phyloP scores from a whole-genome alignment of 2,113 vertebrate species.

The Noturus placidus region DNA sequence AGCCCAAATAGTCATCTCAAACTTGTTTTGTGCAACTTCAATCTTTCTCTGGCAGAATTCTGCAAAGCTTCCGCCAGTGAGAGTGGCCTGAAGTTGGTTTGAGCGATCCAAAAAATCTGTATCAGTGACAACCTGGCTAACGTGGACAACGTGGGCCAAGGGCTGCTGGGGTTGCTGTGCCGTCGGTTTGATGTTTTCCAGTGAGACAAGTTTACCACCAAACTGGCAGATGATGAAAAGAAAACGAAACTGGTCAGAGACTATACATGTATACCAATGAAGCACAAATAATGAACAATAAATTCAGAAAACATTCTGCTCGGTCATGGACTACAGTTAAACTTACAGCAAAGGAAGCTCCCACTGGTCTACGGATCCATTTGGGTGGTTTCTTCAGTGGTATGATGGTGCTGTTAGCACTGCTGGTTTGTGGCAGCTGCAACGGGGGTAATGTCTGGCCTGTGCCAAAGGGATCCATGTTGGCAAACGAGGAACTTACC shows the following conservation, averaged over 20 bases:
- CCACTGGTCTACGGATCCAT: constrained; percentile 89
- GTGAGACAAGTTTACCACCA: constrained; percentile 89
- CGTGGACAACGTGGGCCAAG: constrained; percentile 69
- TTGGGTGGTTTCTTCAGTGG: constrained; percentile 94
- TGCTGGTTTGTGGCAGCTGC: constrained; percentile 80
- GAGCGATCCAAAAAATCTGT: constrained; percentile 84
- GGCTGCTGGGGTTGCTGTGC: constrained; percentile 72
- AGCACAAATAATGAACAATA: background rate
- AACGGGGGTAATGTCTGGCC: constrained; percentile 86
- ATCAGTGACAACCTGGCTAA: constrained; percentile 94
- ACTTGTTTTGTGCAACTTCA: constrained; percentile 77
- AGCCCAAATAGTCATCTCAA: constrained; percentile 90
- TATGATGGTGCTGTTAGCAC: constrained; percentile 67
- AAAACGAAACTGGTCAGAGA: background rate
- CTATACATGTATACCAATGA: background rate
- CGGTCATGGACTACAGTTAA: background rate
- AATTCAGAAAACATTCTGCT: background rate
- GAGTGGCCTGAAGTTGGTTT: constrained; percentile 81
- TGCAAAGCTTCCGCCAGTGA: constrained; percentile 79
- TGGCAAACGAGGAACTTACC: constrained; percentile 91
- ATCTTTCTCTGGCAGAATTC: constrained; percentile 89
- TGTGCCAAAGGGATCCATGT: constrained; percentile 90
- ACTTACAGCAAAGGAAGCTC: constrained; percentile 91
- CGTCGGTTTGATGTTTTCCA: constrained; percentile 76
- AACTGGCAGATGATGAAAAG: constrained; percentile 73